Conservation (phyloP, 2,113 vertebrate species). For the Melanerpes formicivorus region DNA sequence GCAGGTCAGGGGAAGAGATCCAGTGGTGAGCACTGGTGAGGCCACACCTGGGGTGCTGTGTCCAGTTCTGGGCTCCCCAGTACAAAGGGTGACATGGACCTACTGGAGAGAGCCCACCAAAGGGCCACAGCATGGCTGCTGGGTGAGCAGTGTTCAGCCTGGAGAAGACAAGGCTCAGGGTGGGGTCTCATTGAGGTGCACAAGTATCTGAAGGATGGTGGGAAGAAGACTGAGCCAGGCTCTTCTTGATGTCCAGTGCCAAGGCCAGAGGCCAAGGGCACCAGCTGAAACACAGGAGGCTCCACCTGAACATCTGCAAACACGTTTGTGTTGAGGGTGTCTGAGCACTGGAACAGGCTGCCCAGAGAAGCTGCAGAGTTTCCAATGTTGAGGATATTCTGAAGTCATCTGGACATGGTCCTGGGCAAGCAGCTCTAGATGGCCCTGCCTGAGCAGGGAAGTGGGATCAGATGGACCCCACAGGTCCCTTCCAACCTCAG, state of each 20-base stretch:
- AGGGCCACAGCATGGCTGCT: neutral
- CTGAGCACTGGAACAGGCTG: neutral
- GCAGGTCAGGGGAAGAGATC: neutral
- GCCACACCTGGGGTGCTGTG: neutral
- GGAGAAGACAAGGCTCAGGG: neutral
- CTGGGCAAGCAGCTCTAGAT: neutral
- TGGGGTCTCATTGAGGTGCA: neutral
- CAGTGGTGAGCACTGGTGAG: neutral
- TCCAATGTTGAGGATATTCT: too few relatives aligned
- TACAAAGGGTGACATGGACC: neutral
- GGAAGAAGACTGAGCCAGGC: neutral
- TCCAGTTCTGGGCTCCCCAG: neutral
- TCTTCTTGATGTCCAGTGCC: neutral
- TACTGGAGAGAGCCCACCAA: neutral
- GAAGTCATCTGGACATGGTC: too few relatives aligned
- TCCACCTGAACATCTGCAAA: neutral
- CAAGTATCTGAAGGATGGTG: neutral
- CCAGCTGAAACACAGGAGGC: neutral
- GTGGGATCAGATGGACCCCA: neutral
- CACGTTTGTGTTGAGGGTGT: neutral
- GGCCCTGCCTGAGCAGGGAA: neutral
- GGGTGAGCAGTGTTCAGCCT: neutral
- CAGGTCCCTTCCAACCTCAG: neutral
- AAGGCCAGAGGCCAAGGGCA: neutral
- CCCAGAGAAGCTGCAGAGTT: neutral